Conservation (phyloP, 2,113 vertebrate genomes). For the Caranx melampygus region DNA sequence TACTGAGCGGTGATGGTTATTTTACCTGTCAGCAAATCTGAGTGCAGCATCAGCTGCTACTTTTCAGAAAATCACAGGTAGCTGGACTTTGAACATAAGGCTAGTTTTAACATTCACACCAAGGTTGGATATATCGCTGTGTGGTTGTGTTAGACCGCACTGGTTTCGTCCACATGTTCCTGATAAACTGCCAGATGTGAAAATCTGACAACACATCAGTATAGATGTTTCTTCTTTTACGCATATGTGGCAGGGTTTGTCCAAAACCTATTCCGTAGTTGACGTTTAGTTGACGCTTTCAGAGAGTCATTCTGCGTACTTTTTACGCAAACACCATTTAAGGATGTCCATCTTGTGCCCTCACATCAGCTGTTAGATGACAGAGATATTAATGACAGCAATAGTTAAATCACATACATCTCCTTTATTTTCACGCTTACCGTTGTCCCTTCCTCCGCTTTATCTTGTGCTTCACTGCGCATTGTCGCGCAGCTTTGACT, state of each 20-base stretch:
- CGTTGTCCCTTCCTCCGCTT: not conserved
- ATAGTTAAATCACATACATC: too few relatives aligned
- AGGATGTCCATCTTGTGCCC: fast-evolving
- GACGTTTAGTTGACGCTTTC: not conserved
- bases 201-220: not conserved
- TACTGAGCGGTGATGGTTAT: too few relatives aligned
- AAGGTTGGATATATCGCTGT: not conserved
- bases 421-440: too few relatives aligned
- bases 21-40: too few relatives aligned
- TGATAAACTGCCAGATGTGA: not conserved
- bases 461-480: not conserved
- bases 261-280: slow-evolving; percentile 17
- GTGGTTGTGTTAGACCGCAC: not conserved
- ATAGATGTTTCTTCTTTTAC: not conserved
- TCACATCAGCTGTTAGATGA: not conserved
- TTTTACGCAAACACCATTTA: slow-evolving; percentile 15
- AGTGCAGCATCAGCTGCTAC: too few relatives aligned
- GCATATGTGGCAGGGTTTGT: slow-evolving; percentile 31
- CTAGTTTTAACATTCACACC: not conserved
- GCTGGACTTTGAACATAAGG: too few relatives aligned
- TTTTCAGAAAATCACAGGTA: too few relatives aligned
- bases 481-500: slow-evolving; percentile 45
- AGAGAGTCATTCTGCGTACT: slow-evolving; percentile 2
- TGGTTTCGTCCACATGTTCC: not conserved
- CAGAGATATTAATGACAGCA: too few relatives aligned